Base-by-base conservation (phyloP, 1,140 invertebrate genomes). In the Magallana angulata region DNA sequence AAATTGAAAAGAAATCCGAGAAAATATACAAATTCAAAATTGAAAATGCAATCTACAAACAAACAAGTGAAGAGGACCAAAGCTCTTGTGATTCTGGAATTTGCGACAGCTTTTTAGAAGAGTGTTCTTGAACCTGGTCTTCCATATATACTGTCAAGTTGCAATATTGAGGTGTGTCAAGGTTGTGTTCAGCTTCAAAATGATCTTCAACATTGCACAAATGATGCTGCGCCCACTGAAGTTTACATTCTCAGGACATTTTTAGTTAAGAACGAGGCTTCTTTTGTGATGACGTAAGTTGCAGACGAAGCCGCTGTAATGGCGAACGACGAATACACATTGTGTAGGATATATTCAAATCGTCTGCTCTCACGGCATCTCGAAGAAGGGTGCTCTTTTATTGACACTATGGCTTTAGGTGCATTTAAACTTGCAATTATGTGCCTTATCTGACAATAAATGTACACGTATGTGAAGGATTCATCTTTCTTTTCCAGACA, bases 31-130 rank as follows among this genome's bases (percentile, higher is more conserved):
- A 59, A 36, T 18, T 48, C 14, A 84, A 84, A 84, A 62, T 84
- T 9, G 57, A 18, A 60, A 84, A 84, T 58, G 57, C 30, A 12
- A 84, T 84, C 56, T 84, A 84, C 58, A 84, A 84, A 62, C 58
- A 59, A 84, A 84, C 58, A 60, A 60, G 57, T 62, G 57, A 58
- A 60, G 82, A 84, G 30, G 59, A 84, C 16, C 82, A 84, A 84
- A 84, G 59, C 60, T 84, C 82, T 7, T 60, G 59, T 62, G 82
- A 84, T 60, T 84, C 82, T 8, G 82, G 82, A 60, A 84, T 84
- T n/a, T 58, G 57, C 58, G 82, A 84, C 14, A n/a, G 24, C 14
- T 76, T 76, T 24, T 12, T 76, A 30, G 68, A 4, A 30, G 68
- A 76, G 36, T 12, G 68, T 30, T 12, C 68, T 11, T 76, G 68